Base-by-base conservation (phyloP, 1,140 invertebrate species). In the Solen grandis region DNA sequence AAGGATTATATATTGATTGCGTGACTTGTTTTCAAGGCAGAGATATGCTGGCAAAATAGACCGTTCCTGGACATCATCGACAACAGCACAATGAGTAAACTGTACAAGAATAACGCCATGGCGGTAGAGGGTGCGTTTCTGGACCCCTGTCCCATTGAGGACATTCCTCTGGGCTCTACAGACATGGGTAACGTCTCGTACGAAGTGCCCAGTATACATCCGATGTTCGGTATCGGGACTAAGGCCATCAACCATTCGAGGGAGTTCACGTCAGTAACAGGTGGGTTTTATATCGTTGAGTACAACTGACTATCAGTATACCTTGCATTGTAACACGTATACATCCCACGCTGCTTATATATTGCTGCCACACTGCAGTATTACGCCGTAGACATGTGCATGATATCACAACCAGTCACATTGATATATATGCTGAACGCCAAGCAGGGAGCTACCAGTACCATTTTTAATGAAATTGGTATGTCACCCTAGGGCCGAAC, bases 141-240 rank as follows among this genome's bases (percentile, higher is more conserved):
- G n/a, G n/a, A n/a, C n/a, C n/a, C n/a, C n/a, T n/a, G n/a, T n/a
- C n/a, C n/a, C n/a, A n/a, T n/a, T n/a, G n/a, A n/a, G n/a, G 29
- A 63, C 35, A 33, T 55, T 5, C 59, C 77, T 5, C 38, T 70
- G 10, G 86, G 84, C 1, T 86, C 84, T 22, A 83, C 86, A 8
- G 86, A 86, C 50, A 86, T 86, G 90, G 91, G 91, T 5, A 88
- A 92, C 60, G 91, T 92, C n/a, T 90, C 89, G 13, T 87, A 90
- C 31, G 86, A 80, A 10, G 84, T 91, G 13, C 91, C 91, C 0
- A 79, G 72, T 41, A 90, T 92, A 25, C 90, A 91, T 55, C 91
- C 91, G 0, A 60, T 84, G 29, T 91, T 87, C 70, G 80, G 78
- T 13, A 91, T 92, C 2, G 87, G 86, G n/a, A 81, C 84, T 4